phyloP scores from a whole-genome alignment of 2,888 invertebrate genomes.

The Anorthoa munda region DNA sequence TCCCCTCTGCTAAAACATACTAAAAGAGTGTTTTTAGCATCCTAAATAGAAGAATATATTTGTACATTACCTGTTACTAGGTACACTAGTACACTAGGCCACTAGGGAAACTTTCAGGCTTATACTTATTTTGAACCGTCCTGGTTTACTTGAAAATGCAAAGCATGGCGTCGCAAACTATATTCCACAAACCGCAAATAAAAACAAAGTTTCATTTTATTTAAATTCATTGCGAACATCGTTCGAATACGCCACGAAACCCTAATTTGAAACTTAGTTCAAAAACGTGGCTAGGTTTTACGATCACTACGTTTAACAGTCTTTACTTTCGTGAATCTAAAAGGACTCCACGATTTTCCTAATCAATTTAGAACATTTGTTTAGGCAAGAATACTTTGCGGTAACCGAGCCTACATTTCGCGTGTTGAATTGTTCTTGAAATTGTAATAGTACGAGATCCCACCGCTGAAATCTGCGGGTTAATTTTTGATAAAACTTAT shows the following conservation, averaged over 20 bases:
- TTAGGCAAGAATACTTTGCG: constrained; percentile 36
- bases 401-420: constrained; percentile 55
- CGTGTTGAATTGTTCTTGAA: constrained; percentile 60
- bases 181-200: constrained; percentile 48
- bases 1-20: not conserved
- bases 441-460: constrained; percentile 27
- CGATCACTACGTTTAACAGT: constrained; percentile 48
- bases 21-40: not conserved
- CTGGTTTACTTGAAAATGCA: not conserved
- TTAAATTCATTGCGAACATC: constrained; percentile 54
- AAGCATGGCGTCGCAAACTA: constrained; percentile 20
- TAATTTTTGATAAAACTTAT: too few species aligned
- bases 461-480: too few species aligned
- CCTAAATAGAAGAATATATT: too few species aligned
- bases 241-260: constrained; percentile 55
- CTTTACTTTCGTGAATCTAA: constrained; percentile 46
- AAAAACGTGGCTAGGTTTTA: constrained; percentile 64
- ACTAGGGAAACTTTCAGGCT: not conserved
- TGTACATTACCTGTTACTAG: not conserved
- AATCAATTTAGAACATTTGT: constrained; percentile 57
- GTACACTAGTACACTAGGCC: too few species aligned
- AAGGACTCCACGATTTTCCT: constrained; percentile 48
- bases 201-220: constrained; percentile 54
- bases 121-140: not conserved
- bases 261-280: constrained; percentile 64